A percentile compares a stretch with the other conserved stretches of the same genome.
Evolutionary conservation across 2,888 invertebrate species (phyloP).

Genomic region (Salticus scenicus): DNA sequence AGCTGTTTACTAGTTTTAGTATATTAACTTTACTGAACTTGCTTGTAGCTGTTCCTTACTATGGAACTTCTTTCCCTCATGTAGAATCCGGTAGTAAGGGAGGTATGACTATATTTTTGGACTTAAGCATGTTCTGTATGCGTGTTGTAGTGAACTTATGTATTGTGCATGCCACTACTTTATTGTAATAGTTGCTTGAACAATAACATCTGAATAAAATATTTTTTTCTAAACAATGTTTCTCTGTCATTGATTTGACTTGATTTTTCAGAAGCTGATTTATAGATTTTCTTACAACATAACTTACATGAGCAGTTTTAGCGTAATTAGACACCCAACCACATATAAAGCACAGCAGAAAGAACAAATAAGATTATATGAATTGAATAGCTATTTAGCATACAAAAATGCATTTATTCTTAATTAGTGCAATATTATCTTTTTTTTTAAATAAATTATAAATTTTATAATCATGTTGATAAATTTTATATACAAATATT

Average conservation of each 20-base stretch:
- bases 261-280: slow-evolving; percentile 24
- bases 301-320: not conserved
- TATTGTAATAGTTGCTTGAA: slow-evolving; percentile 62
- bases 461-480: no score
- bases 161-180: slow-evolving; percentile 55
- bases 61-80: slow-evolving; percentile 67
- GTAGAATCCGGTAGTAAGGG: slow-evolving; percentile 58
- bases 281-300: not conserved
- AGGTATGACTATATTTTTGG: slow-evolving; percentile 63
- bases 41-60: slow-evolving; percentile 70
- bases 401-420: no score
- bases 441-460: no score
- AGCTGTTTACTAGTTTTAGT: slow-evolving; percentile 50
- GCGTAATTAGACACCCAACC: no score
- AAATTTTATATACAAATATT: no score
- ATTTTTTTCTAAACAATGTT: slow-evolving; percentile 56
- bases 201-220: slow-evolving; percentile 61
- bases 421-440: no score
- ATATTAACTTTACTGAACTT: slow-evolving; percentile 62
- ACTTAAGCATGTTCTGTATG: slow-evolving; percentile 62
- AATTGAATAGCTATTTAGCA: no score
- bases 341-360: no score
- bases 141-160: slow-evolving; percentile 50
- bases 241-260: slow-evolving; percentile 69
- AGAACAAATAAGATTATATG: no score